These are phyloP conservation scores for Dilophus febrilis DNA, from an alignment of 2,888 invertebrate genomes.

Conservation along the genomic window DNA sequence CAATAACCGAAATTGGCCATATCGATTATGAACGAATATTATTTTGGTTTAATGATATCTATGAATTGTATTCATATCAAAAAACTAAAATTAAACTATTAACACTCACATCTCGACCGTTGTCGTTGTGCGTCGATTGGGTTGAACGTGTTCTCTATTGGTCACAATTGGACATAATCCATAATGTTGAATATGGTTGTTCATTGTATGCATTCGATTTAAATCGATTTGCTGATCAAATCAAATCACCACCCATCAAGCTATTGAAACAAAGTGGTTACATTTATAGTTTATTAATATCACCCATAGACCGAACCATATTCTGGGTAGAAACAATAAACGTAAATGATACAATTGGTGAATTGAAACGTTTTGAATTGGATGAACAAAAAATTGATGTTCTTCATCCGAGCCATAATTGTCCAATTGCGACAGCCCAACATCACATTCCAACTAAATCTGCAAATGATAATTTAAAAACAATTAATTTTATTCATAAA, in stretches of 20 bases:
- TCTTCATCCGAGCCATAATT: too few relatives aligned
- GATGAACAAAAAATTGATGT: too few relatives aligned
- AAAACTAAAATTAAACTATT: slow-evolving; percentile 33
- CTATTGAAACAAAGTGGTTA: slow-evolving; percentile 36
- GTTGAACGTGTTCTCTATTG: slow-evolving; percentile 69
- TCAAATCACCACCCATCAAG: slow-evolving; percentile 33
- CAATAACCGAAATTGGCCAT: slow-evolving; percentile 48
- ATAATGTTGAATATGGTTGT: slow-evolving; percentile 27
- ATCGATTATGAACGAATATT: slow-evolving; percentile 53
- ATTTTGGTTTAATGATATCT: slow-evolving; percentile 57
- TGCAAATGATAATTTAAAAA: too few relatives aligned
- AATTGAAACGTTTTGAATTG: too few relatives aligned
- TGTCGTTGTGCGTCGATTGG: slow-evolving; percentile 73
- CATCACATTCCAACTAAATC: too few relatives aligned
- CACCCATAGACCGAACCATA: slow-evolving; percentile 55
- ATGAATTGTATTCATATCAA: slow-evolving; percentile 20
- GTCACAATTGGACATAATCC: slow-evolving; percentile 38
- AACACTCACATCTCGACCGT: slow-evolving; percentile 37
- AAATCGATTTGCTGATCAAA: slow-evolving; percentile 33
- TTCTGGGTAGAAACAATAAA: slow-evolving; percentile 46
- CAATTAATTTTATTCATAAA: not conserved
- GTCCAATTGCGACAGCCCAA: too few relatives aligned
- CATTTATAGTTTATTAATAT: slow-evolving; percentile 51
- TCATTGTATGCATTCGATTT: slow-evolving; percentile 49
- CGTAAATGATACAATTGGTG: slow-evolving; percentile 14